Percentiles rank a stretch among this genome's conserved stretches.
Evolutionary conservation across 2,797 vertebrate genomes (phyloP).

Genomic region (Cyprinodon diabolis): DNA sequence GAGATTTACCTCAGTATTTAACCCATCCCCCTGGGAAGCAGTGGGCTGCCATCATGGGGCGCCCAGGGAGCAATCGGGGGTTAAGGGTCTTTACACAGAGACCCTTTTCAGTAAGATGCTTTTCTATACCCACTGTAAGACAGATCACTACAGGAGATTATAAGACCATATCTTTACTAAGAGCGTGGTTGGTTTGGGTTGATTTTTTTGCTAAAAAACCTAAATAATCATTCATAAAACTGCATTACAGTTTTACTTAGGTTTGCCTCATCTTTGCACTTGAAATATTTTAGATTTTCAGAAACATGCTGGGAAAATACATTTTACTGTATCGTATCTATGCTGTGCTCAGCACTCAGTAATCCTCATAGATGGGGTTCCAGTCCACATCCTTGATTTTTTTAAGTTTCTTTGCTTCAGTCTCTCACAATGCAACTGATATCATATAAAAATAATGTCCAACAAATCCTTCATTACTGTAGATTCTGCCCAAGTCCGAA

Average conservation of each 20-base stretch:
- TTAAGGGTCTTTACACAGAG: no score
- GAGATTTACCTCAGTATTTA: no score
- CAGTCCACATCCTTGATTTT: neutral
- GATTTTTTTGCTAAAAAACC: neutral
- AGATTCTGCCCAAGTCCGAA: neutral
- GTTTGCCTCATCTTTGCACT: neutral
- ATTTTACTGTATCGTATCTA: neutral
- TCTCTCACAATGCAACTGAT: neutral
- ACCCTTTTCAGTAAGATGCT: no score
- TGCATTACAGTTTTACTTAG: neutral
- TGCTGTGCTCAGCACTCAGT: neutral
- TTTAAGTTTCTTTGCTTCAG: neutral
- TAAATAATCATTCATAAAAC: neutral
- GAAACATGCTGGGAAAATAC: neutral
- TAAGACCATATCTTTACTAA: neutral
- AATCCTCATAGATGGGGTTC: neutral
- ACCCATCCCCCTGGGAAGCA: no score
- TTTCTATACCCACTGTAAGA: no score
- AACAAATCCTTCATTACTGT: neutral
- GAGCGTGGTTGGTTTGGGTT: neutral
- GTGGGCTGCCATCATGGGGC: no score
- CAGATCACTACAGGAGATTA: no score
- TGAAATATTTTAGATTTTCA: neutral
- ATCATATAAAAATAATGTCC: neutral
- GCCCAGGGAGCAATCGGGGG: no score